Evolutionary conservation across 2,888 invertebrate genomes (phyloP), one percentile per base, ranked within the genome.

Genomic region (Trissolcus brochymenae): DNA sequence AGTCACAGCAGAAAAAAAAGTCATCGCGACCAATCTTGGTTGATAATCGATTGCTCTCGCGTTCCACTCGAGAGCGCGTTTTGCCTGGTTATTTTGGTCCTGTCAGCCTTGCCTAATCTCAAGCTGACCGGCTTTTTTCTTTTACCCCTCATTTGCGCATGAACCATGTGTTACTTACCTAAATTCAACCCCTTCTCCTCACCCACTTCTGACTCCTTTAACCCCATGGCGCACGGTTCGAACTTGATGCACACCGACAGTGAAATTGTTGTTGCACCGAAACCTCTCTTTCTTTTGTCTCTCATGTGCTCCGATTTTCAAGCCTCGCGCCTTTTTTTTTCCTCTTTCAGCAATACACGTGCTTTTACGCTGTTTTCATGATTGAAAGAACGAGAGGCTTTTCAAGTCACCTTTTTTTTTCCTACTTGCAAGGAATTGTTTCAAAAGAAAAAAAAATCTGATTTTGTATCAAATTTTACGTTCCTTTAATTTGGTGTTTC

Each of bases 11-110:
- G 35, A 35, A 35, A 35, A 29, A 35, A 35, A 35, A 35, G 35
- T 46, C 46, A 46, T 16, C 14, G 46, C 51, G 56, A 46, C 60
- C 66, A 72, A 76, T 76, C 76, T 76, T 62, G 76, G 40, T 62
- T 67, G 71, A 67, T 72, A 76, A 76, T 76, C 76, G 76, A 76
- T 76, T 71, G 54, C 66, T n/a, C 61, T 62, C 40, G 67, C 66
- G 51, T 70, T 76, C 76, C 70, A 76, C 65, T 76, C 43, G 70
- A 76, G 70, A 51, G 74, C 53, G 74, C 56, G 35, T 75, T 64
- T 64, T 64, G 68, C 35, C 35, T 35, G 68, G 62, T 75, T 75
- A 75, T 75, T 75, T 68, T 68, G 43, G 68, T 75, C 64, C 68
- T 57, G 60, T 75, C 74, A 53, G 74, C 60, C 40, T 66, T 62